phyloP scores from a whole-genome alignment of 2,888 invertebrate genomes.

The Cristatella mucedo region DNA sequence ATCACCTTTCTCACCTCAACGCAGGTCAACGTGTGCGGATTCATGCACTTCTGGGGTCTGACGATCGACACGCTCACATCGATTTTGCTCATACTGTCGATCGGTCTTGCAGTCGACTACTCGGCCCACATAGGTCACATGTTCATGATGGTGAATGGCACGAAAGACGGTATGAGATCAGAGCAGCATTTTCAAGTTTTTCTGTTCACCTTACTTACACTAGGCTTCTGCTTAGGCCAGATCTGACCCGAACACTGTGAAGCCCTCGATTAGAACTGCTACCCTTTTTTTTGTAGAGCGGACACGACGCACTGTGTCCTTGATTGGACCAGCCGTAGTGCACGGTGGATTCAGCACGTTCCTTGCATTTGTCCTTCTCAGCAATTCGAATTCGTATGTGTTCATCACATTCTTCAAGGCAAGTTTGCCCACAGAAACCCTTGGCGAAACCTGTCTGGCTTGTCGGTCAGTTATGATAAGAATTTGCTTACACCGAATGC shows the following conservation, averaged over 20 bases:
- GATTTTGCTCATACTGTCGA: conserved; percentile 60
- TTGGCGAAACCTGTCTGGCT: background rate
- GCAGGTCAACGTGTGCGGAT: conserved; percentile 40
- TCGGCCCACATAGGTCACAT: conserved; percentile 54
- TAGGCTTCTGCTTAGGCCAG: too few relatives aligned
- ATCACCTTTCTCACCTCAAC: conserved; percentile 12
- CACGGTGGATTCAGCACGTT: conserved; percentile 63
- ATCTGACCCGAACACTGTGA: too few relatives aligned
- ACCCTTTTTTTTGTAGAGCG: conserved; percentile 16
- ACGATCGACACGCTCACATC: conserved; percentile 66
- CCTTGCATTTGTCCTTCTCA: conserved; percentile 53
- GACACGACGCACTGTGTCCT: conserved; percentile 47
- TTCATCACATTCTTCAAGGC: conserved; percentile 58
- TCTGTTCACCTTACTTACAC: too few relatives aligned
- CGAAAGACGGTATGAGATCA: conserved; percentile 34
- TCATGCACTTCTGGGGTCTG: conserved; percentile 54
- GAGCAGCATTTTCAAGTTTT: background rate
- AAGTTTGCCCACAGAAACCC: conserved; percentile 10
- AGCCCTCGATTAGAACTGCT: too few relatives aligned
- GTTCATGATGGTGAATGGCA: conserved; percentile 51
- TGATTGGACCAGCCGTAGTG: conserved; percentile 60
- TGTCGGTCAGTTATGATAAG: background rate
- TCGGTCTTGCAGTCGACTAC: conserved; percentile 68
- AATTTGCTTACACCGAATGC: too few relatives aligned
- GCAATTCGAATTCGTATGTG: conserved; percentile 56